Evolutionary conservation across 2,888 invertebrate species (phyloP).

Genomic region (Chromoteleia sp.): DNA sequence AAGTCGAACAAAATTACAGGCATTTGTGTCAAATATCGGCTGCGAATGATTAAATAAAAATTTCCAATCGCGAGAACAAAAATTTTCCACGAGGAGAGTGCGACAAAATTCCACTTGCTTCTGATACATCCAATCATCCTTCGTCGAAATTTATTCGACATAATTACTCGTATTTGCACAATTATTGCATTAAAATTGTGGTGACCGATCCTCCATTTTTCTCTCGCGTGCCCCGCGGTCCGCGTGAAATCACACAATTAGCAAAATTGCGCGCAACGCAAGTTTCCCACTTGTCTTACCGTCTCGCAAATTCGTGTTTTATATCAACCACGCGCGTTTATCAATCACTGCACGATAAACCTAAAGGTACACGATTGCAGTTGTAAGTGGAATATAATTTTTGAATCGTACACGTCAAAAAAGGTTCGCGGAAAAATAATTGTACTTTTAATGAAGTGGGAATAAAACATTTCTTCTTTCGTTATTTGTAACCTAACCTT

Average conservation of each 20-base stretch:
- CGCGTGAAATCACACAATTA: slow-evolving; percentile 39
- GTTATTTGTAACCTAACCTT: no score
- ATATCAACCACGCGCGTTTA: slow-evolving; percentile 7
- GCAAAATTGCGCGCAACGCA: slow-evolving; percentile 16
- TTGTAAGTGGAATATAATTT: slow-evolving; percentile 16
- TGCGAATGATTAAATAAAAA: no score
- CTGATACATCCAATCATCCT: not conserved
- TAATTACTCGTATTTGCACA: no score
- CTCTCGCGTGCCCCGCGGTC: not conserved
- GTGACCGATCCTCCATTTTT: slow-evolving; percentile 4
- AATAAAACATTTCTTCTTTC: no score
- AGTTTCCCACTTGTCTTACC: slow-evolving; percentile 29
- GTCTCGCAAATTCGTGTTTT: slow-evolving; percentile 6
- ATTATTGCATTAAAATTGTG: slow-evolving; percentile 16
- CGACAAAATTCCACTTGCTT: slow-evolving; percentile 2
- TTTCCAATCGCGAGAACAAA: no score
- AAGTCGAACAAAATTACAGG: slow-evolving; percentile 5
- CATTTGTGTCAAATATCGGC: slow-evolving; percentile 4
- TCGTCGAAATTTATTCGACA: slow-evolving; percentile 1
- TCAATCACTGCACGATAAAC: slow-evolving; percentile 26
- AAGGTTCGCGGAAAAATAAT: no score
- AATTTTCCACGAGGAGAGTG: no score
- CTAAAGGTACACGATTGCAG: slow-evolving; percentile 21
- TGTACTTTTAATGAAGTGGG: no score
- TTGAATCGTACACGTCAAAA: slow-evolving; percentile 25